These are phyloP conservation scores for Parotocinclus haroldoi DNA, from an alignment of 2,797 vertebrate species.

Conservation along the genomic window DNA sequence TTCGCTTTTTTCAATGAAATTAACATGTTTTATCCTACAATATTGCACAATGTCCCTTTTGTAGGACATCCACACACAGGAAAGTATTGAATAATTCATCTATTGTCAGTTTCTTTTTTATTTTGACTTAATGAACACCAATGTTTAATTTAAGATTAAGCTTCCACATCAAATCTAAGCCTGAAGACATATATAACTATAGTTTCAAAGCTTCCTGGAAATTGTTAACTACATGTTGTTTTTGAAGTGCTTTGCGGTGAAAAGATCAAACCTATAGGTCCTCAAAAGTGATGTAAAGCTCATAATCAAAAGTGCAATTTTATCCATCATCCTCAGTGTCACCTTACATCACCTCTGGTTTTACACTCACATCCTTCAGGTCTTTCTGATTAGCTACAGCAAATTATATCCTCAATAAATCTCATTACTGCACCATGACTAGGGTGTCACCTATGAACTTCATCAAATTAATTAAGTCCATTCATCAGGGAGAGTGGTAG, in stretches of 20 bases:
- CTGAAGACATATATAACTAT: no score
- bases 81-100: no score
- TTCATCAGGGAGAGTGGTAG: slow-evolving; percentile 64
- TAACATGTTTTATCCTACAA: no score
- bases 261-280: not conserved
- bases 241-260: not conserved
- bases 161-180: no score
- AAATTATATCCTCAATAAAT: slow-evolving; percentile 56
- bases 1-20: no score
- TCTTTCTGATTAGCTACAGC: slow-evolving; percentile 66
- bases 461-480: slow-evolving; percentile 71
- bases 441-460: slow-evolving; percentile 74
- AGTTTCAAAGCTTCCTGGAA: no score
- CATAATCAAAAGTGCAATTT: slow-evolving; percentile 6
- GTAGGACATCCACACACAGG: no score
- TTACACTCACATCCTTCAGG: slow-evolving; percentile 59
- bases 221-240: no score
- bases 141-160: no score
- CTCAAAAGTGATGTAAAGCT: slow-evolving; percentile 8
- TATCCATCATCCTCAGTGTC: slow-evolving; percentile 7
- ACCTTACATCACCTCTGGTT: slow-evolving; percentile 56
- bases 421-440: slow-evolving; percentile 70
- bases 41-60: no score
- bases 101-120: no score
- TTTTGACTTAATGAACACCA: no score